These are phyloP conservation scores for Phymorhynchus buccinoides DNA, from an alignment of 1,140 invertebrate genomes.

Conservation along the genomic window DNA sequence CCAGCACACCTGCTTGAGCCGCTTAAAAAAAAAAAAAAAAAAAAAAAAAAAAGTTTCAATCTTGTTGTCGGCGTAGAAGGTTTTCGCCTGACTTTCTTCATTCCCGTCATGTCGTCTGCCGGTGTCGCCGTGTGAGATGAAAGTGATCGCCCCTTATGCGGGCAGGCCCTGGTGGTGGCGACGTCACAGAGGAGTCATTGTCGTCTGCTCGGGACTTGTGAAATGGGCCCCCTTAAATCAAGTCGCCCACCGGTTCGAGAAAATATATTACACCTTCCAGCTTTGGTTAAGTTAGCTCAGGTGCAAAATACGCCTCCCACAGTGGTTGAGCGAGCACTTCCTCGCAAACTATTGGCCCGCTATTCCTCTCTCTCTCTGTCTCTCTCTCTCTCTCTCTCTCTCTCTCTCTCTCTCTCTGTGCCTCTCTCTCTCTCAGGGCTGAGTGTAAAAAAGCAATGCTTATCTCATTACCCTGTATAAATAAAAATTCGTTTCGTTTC, in stretches of 20 bases:
- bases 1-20: neutral
- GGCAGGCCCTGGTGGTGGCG: neutral
- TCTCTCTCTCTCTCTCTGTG: neutral
- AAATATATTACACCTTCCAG: neutral
- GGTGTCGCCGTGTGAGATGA: neutral
- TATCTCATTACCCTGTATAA: no score
- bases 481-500: no score
- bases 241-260: neutral
- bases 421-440: conserved; percentile 4
- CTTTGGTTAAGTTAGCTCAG: conserved; percentile 1
- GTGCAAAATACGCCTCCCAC: no score
- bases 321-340: no score
- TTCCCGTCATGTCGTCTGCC: neutral
- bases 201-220: neutral
- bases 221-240: neutral
- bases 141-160: neutral
- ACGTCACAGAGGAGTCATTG: neutral
- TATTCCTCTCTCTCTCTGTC: neutral
- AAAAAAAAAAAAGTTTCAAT: neutral
- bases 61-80: no score
- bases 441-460: no score
- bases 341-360: no score
- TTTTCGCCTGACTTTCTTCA: neutral
- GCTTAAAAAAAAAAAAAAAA: no score
- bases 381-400: neutral